A percentile compares a stretch with the other conserved stretches of the same genome.
Conservation (phyloP, 1,140 invertebrate species). For the Parasteatoda tepidariorum region DNA sequence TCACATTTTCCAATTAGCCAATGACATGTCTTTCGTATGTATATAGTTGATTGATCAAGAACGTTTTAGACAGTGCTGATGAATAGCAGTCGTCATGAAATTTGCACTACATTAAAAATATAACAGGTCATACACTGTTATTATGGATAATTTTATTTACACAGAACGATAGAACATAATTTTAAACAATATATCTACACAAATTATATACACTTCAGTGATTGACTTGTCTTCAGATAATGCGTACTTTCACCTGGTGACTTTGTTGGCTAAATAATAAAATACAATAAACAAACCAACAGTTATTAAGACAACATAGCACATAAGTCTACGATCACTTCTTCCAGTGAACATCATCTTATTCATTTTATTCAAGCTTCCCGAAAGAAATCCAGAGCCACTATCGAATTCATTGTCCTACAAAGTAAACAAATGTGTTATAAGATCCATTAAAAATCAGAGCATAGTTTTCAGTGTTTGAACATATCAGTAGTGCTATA, state of each 20-base stretch:
- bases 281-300: constrained; percentile 68
- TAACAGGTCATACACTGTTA: no score
- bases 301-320: constrained; percentile 68
- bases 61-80: no score
- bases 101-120: no score
- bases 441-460: not conserved
- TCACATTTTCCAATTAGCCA: no score
- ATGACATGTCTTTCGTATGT: no score
- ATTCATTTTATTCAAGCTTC: constrained; percentile 68
- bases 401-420: constrained; percentile 68
- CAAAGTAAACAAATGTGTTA: not conserved
- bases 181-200: not conserved
- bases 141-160: constrained; percentile 7
- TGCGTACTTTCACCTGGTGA: constrained; percentile 13
- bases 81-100: no score
- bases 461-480: not conserved
- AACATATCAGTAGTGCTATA: not conserved
- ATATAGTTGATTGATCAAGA: no score
- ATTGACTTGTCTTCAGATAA: no score
- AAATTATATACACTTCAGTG: not conserved
- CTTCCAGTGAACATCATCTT: constrained; percentile 68
- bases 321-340: constrained; percentile 69
- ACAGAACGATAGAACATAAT: no score
- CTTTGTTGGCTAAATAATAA: constrained; percentile 66
- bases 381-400: constrained; percentile 67